A percentile compares a stretch with the other conserved stretches of the same genome.
Evolutionary conservation across 2,113 vertebrate species (phyloP).

Genomic region (Peucedramus taeniatus): DNA sequence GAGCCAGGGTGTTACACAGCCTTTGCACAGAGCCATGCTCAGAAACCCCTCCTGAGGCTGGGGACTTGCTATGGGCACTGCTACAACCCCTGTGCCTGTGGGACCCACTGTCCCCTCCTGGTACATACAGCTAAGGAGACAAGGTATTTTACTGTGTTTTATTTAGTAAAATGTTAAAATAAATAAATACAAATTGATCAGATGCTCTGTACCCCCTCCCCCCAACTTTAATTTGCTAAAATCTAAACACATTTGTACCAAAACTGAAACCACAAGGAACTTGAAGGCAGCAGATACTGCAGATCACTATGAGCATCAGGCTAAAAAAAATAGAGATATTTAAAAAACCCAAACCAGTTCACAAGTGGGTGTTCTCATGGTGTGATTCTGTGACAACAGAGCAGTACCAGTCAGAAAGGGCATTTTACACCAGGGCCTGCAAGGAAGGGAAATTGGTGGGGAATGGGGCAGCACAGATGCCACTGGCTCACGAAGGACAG

Average conservation of each 20-base stretch:
- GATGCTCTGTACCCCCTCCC: constrained; percentile 89
- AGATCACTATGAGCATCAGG: constrained; percentile 84
- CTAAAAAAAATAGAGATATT: constrained; percentile 60
- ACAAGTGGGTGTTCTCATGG: background rate
- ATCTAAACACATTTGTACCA: constrained; percentile 95
- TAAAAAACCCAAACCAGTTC: constrained; percentile 50
- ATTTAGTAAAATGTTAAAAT: constrained; percentile 99
- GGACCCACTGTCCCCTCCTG: background rate
- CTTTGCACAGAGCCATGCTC: accelerated
- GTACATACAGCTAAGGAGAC: constrained; percentile 63
- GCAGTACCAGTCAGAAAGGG: constrained; percentile 21
- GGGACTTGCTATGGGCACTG: background rate
- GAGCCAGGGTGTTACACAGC: accelerated
- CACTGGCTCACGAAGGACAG: background rate
- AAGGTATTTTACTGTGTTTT: constrained; percentile 87
- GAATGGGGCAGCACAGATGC: background rate
- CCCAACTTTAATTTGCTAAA: constrained; percentile 85
- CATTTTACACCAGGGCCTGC: constrained; percentile 49
- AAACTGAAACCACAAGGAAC: constrained; percentile 90
- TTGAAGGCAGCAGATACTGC: constrained; percentile 88
- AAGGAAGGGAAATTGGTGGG: background rate
- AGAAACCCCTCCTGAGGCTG: background rate
- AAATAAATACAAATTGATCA: constrained; percentile 99
- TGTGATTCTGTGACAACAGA: constrained; percentile 27
- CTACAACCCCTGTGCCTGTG: background rate